Evolutionary conservation across 2,888 invertebrate species (phyloP), one percentile per base, ranked within the genome.

Genomic region (Aethes cnicana): DNA sequence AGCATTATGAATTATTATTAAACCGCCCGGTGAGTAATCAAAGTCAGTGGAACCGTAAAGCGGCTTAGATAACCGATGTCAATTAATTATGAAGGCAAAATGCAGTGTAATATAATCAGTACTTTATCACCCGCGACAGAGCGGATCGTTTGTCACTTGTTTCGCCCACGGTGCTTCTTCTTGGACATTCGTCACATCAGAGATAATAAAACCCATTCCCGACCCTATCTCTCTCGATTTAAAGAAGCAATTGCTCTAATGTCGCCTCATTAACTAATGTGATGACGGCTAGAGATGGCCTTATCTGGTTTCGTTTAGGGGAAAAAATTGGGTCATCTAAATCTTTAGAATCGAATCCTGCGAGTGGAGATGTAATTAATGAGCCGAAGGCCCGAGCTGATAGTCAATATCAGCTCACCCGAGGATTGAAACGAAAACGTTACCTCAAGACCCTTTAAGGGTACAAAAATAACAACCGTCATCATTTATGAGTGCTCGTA

Each of bases 81-180:
- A 81, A 84, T 86, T 88, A 88, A 86, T 87, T 83, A 84, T 84
- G 72, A 81, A 77, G 64, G 81, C 81, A 79, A 86, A 86, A 85
- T 81, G 78, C 76, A 79, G 77, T 81, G 86, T 84, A 87, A 85
- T 81, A 83, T 79, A 85, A 87, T 88, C 86, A 86, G 88, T 84
- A 86, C 88, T 88, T 88, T 87, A 89, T 89, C 86, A 86, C 77
- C 68, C 80, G 82, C 77, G 85, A 84, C 85, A 83, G 78, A 74
- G 72, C 71, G 72, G 74, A 81, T 81, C 86, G 78, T 88, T 88
- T 89, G 84, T 87, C 88, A 85, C 79, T 68, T 69, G 80, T 80
- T 81, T 82, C 87, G 83, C 87, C 88, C 84, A 87, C 87, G 79
- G 70, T 63, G 71, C 68, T 69, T 64, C 75, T 67, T 76, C 83